Evolutionary conservation across 2,888 invertebrate genomes (phyloP), one percentile per base, ranked within the genome.

Genomic region (Fabriciana adippe): DNA sequence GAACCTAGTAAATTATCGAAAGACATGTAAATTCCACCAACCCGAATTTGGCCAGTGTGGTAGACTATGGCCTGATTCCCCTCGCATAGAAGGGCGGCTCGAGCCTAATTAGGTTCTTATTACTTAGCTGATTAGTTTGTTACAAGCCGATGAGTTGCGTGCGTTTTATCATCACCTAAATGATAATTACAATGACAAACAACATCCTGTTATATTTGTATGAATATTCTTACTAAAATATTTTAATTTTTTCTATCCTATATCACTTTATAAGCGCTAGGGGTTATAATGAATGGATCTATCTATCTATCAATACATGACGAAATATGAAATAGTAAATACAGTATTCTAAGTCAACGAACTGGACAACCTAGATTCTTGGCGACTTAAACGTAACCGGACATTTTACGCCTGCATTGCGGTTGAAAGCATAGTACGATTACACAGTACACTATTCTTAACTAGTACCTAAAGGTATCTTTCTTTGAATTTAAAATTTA

Each of bases 351-450:
- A 56, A 55, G 70, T 64, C 68, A 70, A 71, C 64, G 72, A 68
- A 65, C 68, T 55, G 15, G 26, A 56, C 55, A 68, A 71, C 72
- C 67, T 70, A 70, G 15, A 66, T 70, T 54, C 21, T 35, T 54
- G 50, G 59, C 55, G 45, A 54, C n/a, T 21, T 47, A 14, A 48
- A 21, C 45, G 57, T 47, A 16, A 48, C 26, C 45, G 57, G 51
- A 57, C 64, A 53, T 55, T 55, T 51, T 45, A 45, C n/a, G 61
- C 13, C 67, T 55, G 67, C 51, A 69, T 45, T 69, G 67, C 59
- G 53, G 62, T 62, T 56, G 66, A 48, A 53, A 62, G 21, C 13
- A 47, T 55, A 56, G 26, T 11, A 26, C 48, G 26, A 47, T 55
- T 35, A 8, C 21, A 48, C 21, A n/a, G n/a, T 59, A 47, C 35